Base-by-base conservation (phyloP, 2,797 vertebrate species). In the Odontamblyopus lacepedii region DNA sequence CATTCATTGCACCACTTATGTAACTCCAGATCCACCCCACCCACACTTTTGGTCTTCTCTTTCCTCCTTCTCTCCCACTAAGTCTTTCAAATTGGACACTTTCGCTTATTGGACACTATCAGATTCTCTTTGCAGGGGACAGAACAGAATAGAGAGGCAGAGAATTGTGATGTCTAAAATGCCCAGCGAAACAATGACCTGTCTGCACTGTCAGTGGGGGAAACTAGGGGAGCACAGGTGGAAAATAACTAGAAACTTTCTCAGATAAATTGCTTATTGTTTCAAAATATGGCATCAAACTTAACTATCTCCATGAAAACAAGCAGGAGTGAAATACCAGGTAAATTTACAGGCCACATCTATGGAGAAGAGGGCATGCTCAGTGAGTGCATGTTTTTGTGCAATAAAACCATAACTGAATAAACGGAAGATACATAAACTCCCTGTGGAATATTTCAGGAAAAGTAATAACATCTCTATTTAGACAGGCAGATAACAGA, bases 101-200 rank as follows among this genome's bases (percentile, higher is more conserved):
- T 85, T 83, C 76, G 72, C 74, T 79, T 79, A 77, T 79, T 84
- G 76, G 83, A 75, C 19, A 74, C 81, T 66, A 90, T 92, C 88
- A 78, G 59, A 74, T 91, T 87, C 82, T 85, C 84, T 67, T 69
- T 15, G 77, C 84, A 83, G 89, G 87, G 85, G 88, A 82, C 26
- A 70, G 67, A 32, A 69, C 63, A 65, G 80, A 18, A 80, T 83
- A 85, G 27, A 44, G 78, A 86, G 79, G 74, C 62, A 60, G 35
- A 64, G 77, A 84, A 90, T 87, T 82, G 23, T 72, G 82, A 41
- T 70, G 76, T 41, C 18, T 12, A 23, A 63, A 63, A 23, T 65
- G 80, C 26, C 78, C 80, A 66, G 77, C 77, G 76, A 79, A 80
- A 83, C 64, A 78, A 74, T 73, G 38, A 75, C 79, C 76, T 79